These are phyloP conservation scores for Tetranychus piercei DNA, from an alignment of 2,888 invertebrate species.

Conservation along the genomic window DNA sequence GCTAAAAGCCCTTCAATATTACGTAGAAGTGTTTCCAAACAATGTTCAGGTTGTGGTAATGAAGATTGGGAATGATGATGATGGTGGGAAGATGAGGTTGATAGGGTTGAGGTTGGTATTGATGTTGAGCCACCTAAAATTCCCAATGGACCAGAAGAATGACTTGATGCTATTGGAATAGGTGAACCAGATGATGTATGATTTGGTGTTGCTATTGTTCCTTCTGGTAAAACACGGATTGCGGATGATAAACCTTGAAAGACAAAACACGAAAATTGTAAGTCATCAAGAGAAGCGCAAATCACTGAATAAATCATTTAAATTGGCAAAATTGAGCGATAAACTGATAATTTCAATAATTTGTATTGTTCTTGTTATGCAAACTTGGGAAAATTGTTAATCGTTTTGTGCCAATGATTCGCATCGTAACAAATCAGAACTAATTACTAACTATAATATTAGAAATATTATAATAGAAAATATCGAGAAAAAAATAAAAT, in stretches of 20 bases:
- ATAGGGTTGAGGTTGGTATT: not conserved
- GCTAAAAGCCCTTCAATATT: constrained; percentile 89
- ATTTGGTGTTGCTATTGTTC: not conserved
- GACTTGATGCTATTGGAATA: not conserved
- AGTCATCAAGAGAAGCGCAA: not conserved
- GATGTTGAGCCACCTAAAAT: not conserved
- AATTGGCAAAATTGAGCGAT: too few species aligned
- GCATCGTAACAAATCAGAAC: too few species aligned
- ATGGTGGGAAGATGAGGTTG: not conserved
- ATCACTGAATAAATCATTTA: not conserved
- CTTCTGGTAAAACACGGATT: constrained; percentile 10
- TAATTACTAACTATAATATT: too few species aligned
- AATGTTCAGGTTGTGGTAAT: constrained; percentile 20
- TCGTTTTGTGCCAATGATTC: too few species aligned
- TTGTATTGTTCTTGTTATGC: too few species aligned
- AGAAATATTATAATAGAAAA: too few species aligned
- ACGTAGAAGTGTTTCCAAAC: constrained; percentile 65
- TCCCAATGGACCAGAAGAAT: constrained; percentile 1
- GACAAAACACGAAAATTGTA: not conserved
- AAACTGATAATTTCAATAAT: not conserved
- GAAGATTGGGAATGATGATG: not conserved
- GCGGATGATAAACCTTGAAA: constrained; percentile 6
- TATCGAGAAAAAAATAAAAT: too few species aligned
- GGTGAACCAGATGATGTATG: constrained; percentile 6
- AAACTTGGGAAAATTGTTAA: too few species aligned